Percentiles rank a stretch among this genome's conserved stretches.
Conservation (phyloP, 1,140 invertebrate species). For the Ips nitidus region DNA sequence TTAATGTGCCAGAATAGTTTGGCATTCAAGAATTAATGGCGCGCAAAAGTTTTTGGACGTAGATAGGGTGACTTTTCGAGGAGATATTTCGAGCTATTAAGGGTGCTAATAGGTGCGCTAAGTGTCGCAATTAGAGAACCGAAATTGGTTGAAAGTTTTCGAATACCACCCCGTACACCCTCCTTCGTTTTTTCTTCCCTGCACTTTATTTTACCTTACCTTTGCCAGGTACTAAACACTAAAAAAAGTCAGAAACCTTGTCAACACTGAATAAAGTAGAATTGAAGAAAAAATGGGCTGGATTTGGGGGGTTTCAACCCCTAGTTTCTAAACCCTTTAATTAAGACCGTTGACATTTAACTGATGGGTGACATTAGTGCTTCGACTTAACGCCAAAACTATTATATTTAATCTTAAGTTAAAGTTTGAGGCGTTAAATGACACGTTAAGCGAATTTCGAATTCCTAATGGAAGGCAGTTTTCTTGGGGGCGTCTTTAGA, state of each 20-base stretch:
- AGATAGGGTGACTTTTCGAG: conserved; percentile 27
- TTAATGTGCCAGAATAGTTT: conserved; percentile 33
- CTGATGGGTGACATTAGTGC: conserved; percentile 52
- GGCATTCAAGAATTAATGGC: conserved; percentile 39
- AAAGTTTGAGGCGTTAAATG: conserved; percentile 50
- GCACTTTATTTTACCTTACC: no score
- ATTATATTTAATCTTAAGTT: conserved; percentile 53
- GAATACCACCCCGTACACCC: conserved; percentile 1
- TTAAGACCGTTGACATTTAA: conserved; percentile 51
- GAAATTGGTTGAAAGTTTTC: conserved; percentile 29
- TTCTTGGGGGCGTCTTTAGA: conserved; percentile 44
- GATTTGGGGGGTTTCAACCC: background rate
- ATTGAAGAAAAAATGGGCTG: no score
- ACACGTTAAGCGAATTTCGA: conserved; percentile 49
- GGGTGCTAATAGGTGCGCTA: conserved; percentile 31
- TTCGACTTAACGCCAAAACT: conserved; percentile 46
- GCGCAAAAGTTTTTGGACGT: conserved; percentile 29
- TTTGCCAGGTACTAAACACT: no score
- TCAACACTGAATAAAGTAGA: no score
- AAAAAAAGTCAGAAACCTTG: no score
- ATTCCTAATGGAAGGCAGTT: conserved; percentile 37
- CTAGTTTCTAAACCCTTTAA: conserved; percentile 47
- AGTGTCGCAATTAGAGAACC: conserved; percentile 30
- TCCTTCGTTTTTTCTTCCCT: no score
- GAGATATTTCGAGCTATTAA: conserved; percentile 37